phyloP scores from a whole-genome alignment of 37 sponge, comb jelly and placozoan genomes.

The Tethya wilhelma region DNA sequence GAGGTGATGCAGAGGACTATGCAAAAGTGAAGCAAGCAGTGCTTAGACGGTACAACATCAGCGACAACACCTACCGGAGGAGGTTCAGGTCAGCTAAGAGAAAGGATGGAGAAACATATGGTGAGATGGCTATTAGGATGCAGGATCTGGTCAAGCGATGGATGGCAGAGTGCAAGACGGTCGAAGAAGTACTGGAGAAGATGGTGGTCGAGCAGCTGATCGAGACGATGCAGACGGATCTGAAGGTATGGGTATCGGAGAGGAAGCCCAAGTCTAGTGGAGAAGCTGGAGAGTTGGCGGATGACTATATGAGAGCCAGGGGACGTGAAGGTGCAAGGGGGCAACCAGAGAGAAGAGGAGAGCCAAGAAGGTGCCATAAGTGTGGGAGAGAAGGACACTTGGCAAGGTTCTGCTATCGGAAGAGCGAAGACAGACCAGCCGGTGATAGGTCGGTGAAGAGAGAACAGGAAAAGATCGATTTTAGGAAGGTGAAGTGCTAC shows the following conservation, averaged over 20 bases:
- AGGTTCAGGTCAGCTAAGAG: conserved; percentile 26
- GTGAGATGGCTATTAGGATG: conserved; percentile 23
- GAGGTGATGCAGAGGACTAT: too few species aligned
- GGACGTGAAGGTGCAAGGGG: too few species aligned
- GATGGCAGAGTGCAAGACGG: conserved; percentile 9
- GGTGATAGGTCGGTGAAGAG: too few species aligned
- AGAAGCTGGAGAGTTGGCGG: conserved; percentile 26
- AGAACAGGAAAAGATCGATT: too few species aligned
- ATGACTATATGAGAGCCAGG: conserved; percentile 30
- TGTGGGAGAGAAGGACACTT: too few species aligned
- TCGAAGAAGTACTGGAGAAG: background rate
- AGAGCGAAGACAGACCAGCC: too few species aligned
- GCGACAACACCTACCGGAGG: conserved; percentile 40
- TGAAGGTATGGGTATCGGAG: conserved; percentile 10
- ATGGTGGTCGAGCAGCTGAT: conserved; percentile 11
- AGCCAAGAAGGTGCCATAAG: too few species aligned
- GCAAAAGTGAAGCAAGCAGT: conserved; percentile 42
- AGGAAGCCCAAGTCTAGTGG: conserved; percentile 5
- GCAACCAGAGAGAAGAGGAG: too few species aligned
- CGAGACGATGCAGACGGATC: background rate
- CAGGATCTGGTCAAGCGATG: conserved; percentile 10
- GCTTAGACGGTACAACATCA: conserved; percentile 34
- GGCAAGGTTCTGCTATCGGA: too few species aligned
- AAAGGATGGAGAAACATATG: conserved; percentile 29
- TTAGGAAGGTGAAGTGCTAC: too few species aligned